These are phyloP conservation scores for Nothoprocta perdicaria DNA, from an alignment of 2,113 vertebrate species.

Conservation along the genomic window DNA sequence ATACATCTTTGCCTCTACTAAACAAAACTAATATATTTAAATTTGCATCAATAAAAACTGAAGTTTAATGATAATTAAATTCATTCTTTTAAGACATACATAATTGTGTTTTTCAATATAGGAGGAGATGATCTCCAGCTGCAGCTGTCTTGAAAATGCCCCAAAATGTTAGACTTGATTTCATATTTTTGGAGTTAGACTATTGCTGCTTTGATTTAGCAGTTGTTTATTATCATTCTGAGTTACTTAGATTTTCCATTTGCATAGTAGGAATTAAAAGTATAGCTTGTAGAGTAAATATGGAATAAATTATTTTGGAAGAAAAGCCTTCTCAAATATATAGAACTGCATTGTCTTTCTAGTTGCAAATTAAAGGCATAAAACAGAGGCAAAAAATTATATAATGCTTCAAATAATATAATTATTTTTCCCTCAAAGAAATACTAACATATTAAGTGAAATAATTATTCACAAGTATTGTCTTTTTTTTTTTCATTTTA, in stretches of 20 bases:
- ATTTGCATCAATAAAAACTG: conserved; percentile 34
- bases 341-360: background rate
- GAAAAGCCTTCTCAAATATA: background rate
- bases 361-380: background rate
- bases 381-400: background rate
- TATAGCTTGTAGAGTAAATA: background rate
- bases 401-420: background rate
- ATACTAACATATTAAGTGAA: background rate
- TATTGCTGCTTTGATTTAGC: conserved; percentile 31
- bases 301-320: background rate
- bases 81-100: conserved; percentile 58
- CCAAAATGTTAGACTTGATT: conserved; percentile 61
- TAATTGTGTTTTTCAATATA: conserved; percentile 61
- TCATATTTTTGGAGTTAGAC: conserved; percentile 56
- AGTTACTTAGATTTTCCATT: conserved; percentile 21
- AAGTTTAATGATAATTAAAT: conserved; percentile 58
- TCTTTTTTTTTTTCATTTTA: background rate
- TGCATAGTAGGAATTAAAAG: conserved; percentile 16
- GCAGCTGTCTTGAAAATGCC: conserved; percentile 62
- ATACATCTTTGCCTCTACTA: background rate
- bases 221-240: conserved; percentile 28
- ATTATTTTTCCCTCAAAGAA: too few relatives aligned
- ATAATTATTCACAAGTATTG: background rate
- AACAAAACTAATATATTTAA: background rate
- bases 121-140: conserved; percentile 53